A percentile compares a stretch with the other conserved stretches of the same genome.
Conservation (phyloP, 2,888 invertebrate genomes). For the Sarcophaga rosellei region DNA sequence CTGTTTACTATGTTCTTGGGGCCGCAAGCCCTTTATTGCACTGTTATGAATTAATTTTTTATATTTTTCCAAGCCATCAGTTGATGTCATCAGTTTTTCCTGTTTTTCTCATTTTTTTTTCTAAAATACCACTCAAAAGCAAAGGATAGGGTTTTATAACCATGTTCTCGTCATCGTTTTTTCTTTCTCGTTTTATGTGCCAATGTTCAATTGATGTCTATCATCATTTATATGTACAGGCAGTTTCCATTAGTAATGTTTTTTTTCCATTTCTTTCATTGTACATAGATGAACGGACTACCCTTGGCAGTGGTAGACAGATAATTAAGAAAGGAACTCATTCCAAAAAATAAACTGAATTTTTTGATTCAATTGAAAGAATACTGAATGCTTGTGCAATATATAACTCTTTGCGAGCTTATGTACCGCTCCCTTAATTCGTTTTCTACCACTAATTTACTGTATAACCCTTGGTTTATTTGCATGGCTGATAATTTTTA, state of each 20-base stretch:
- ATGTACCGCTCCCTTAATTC: background rate
- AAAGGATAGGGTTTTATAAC: background rate
- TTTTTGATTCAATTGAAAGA: too few relatives aligned
- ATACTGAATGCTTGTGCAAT: too few relatives aligned
- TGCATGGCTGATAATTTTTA: background rate
- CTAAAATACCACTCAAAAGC: background rate
- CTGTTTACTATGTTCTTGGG: background rate
- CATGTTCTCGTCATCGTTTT: background rate
- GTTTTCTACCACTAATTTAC: background rate
- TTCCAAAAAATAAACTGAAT: background rate
- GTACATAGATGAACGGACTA: background rate
- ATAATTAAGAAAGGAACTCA: background rate
- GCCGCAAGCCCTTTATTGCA: constrained; percentile 3
- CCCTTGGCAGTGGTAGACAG: background rate
- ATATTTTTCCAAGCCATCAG: constrained; percentile 16
- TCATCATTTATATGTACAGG: constrained; percentile 46
- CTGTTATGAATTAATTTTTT: constrained; percentile 50
- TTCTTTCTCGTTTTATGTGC: background rate
- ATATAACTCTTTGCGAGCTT: too few relatives aligned
- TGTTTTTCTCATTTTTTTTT: background rate
- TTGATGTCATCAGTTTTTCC: constrained; percentile 22
- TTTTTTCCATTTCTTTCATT: background rate
- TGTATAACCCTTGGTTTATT: background rate
- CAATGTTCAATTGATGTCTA: constrained; percentile 27
- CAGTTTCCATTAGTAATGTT: constrained; percentile 42